Evolutionary conservation across 2,113 vertebrate genomes (phyloP).

Genomic region (Actenoides hombroni): DNA sequence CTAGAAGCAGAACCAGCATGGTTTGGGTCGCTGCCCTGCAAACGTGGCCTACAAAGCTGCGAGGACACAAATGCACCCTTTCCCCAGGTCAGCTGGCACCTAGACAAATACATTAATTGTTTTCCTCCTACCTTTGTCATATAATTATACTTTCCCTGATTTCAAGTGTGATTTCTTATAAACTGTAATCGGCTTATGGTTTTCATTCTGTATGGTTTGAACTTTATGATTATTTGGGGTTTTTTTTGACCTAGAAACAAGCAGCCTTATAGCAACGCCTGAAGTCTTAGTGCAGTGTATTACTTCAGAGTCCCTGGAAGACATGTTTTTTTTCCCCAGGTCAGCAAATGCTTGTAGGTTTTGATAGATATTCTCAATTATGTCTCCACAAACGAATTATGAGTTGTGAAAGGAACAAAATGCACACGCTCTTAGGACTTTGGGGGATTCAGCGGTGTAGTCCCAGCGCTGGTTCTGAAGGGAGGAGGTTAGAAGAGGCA

Average conservation of each 20-base stretch:
- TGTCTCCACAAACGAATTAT: neutral
- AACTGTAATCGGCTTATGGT: neutral
- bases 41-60: neutral
- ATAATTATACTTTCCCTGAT: neutral
- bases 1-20: neutral
- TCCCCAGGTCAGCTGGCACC: neutral
- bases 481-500: neutral
- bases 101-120: neutral
- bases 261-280: neutral
- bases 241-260: neutral
- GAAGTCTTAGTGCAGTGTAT: neutral
- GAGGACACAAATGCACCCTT: neutral
- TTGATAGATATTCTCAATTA: conserved; percentile 1
- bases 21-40: neutral
- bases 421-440: neutral
- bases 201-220: neutral
- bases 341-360: conserved; percentile 6
- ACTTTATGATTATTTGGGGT: neutral
- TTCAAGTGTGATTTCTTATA: neutral
- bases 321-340: neutral
- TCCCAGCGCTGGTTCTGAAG: neutral
- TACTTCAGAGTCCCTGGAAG: neutral
- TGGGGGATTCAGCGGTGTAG: neutral
- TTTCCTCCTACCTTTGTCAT: neutral
- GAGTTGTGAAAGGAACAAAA: neutral